phyloP scores from a whole-genome alignment of 2,888 invertebrate genomes.

The Psylliodes chrysocephalus region DNA sequence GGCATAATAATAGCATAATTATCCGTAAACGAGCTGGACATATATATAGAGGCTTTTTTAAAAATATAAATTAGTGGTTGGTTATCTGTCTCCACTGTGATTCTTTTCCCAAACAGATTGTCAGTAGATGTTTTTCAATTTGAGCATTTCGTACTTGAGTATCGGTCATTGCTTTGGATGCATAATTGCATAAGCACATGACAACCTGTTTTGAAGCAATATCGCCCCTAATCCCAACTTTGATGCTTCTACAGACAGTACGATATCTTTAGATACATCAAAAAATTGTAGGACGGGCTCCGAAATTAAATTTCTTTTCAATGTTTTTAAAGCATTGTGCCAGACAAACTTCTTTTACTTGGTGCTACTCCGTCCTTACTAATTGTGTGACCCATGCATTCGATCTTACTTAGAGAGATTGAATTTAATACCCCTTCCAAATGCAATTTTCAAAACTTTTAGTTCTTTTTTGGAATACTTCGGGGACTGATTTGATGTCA shows the following conservation, averaged over 20 bases:
- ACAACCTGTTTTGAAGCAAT: conserved; percentile 43
- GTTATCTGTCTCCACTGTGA: conserved; percentile 23
- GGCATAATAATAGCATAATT: no score
- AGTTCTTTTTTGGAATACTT: conserved; percentile 17
- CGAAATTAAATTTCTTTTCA: conserved; percentile 26
- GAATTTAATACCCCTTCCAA: background rate
- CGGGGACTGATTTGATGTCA: conserved; percentile 23
- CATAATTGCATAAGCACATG: conserved; percentile 18
- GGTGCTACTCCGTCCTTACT: conserved; percentile 35
- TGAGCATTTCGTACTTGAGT: conserved; percentile 31
- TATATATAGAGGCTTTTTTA: no score
- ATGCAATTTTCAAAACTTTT: conserved; percentile 40
- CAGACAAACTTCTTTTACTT: conserved; percentile 27
- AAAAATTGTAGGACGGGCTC: conserved; percentile 36
- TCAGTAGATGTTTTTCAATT: conserved; percentile 36
- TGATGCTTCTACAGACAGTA: conserved; percentile 48
- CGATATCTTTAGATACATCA: conserved; percentile 27
- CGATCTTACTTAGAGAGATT: background rate
- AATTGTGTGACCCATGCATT: conserved; percentile 45
- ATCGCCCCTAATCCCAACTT: conserved; percentile 47
- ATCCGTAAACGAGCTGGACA: conserved; percentile 17
- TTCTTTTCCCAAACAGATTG: conserved; percentile 32
- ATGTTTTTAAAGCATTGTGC: conserved; percentile 27
- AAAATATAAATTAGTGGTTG: conserved; percentile 4
- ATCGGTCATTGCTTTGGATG: conserved; percentile 26